Base-by-base conservation (phyloP, 2,888 invertebrate species). In the Tethea ocularis region DNA sequence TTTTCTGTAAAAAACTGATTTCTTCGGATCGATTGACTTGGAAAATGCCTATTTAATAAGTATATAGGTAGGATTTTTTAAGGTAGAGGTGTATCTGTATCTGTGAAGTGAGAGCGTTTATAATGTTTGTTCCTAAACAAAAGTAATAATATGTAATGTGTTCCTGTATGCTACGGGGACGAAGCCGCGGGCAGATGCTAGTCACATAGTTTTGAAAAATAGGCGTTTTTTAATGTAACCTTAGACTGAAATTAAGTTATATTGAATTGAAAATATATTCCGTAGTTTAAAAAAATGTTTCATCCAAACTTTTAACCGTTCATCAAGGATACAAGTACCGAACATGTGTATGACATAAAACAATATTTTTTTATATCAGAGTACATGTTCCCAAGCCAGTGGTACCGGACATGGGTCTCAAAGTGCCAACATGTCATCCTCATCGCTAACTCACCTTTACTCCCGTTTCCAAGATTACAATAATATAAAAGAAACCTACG, bases 341-440 rank as follows among this genome's bases (percentile, higher is more conserved):
- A 53, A 58, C 61, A 53, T 62, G 57, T 54, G 57, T 38, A 55
- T 59, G 70, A 75, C 67, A 72, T 72, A 61, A 70, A 64, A 72
- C 75, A 75, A 82, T 82, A 80, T 81, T 83, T 83, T 82, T 79
- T 74, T 78, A 82, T 79, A 79, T 72, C 70, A 46, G n/a, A 71
- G 73, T 69, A 64, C 75, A 68, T 77, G 77, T 84, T 84, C 83
- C 80, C 84, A 82, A 77, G 78, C 71, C 71, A 67, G 65, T 57
- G 60, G 62, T 72, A 82, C 88, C 87, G 87, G 88, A 89, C 82
- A 79, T 78, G 75, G 74, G 68, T 68, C 76, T 84, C 86, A 79
- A 77, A 78, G 80, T 81, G 83, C 74, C 83, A 78, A 68, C 71
- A 68, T 76, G 75, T 81, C 77, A 33, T 33, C 13, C 7, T 71